Percentiles rank a stretch among this genome's conserved stretches.
phyloP scores from a whole-genome alignment of 2,888 invertebrate genomes.

The Subacronicta megacephala region DNA sequence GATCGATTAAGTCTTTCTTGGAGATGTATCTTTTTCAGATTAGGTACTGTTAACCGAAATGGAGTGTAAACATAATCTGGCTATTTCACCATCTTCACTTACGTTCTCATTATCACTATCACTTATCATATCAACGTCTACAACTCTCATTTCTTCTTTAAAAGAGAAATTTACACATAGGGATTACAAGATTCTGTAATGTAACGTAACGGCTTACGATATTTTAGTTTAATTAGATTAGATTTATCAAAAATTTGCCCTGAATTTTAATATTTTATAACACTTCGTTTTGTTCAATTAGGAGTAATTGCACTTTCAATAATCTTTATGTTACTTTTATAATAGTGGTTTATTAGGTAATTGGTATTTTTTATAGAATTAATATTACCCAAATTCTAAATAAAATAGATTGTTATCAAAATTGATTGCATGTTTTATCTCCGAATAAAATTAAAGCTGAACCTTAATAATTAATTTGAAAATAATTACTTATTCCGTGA shows the following conservation, averaged over 20 bases:
- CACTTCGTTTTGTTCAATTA: slow-evolving; percentile 33
- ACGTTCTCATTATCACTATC: slow-evolving; percentile 28
- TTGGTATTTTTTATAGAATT: slow-evolving; percentile 29
- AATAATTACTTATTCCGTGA: too few relatives aligned
- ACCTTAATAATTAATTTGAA: slow-evolving; percentile 1
- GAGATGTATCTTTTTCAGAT: slow-evolving; percentile 29
- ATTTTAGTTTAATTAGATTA: slow-evolving; percentile 49
- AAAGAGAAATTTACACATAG: slow-evolving; percentile 34
- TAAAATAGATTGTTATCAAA: slow-evolving; percentile 26
- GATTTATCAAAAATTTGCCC: slow-evolving; percentile 27
- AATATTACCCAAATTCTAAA: slow-evolving; percentile 13
- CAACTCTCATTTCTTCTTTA: slow-evolving; percentile 26
- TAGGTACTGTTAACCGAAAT: slow-evolving; percentile 1
- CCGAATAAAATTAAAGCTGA: slow-evolving; percentile 6
- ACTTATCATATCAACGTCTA: slow-evolving; percentile 26
- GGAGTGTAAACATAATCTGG: background rate
- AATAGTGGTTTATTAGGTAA: slow-evolving; percentile 24
- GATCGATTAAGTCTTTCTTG: background rate
- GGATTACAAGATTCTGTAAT: slow-evolving; percentile 23
- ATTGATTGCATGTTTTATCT: slow-evolving; percentile 47
- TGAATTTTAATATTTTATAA: slow-evolving; percentile 29
- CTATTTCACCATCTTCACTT: slow-evolving; percentile 9
- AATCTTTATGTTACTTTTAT: slow-evolving; percentile 28
- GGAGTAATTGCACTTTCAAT: slow-evolving; percentile 42
- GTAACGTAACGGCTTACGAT: slow-evolving; percentile 41